A percentile compares a stretch with the other conserved stretches of the same genome.
Conservation (phyloP, 2,113 vertebrate genomes). For the Rhodinocichla rosea region DNA sequence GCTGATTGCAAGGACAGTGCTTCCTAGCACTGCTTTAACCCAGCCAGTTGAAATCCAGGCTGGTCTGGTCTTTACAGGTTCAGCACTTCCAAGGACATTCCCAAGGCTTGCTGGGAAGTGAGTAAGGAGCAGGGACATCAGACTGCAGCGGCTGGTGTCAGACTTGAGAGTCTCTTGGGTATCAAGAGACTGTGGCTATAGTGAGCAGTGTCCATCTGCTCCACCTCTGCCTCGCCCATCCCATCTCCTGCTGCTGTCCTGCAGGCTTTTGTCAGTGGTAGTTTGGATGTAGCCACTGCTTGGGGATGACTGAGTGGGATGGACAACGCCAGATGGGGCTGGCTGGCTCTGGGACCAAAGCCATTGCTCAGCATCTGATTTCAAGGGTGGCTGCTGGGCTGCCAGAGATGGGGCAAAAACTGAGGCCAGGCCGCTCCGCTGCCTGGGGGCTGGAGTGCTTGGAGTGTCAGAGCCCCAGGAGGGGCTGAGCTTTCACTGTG, state of each 20-base stretch:
- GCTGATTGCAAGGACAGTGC: background rate
- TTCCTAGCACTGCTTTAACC: background rate
- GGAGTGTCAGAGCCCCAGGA: background rate
- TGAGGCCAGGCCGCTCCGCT: background rate
- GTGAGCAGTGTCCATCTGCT: background rate
- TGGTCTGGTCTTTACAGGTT: background rate
- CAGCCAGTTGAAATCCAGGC: background rate
- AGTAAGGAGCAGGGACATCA: background rate
- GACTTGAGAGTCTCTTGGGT: background rate
- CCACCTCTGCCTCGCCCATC: background rate
- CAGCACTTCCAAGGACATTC: background rate
- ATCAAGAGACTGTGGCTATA: background rate
- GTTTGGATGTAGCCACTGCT: background rate
- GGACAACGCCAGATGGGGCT: constrained; percentile 24
- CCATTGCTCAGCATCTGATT: constrained; percentile 29
- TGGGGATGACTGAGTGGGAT: background rate
- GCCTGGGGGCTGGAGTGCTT: background rate
- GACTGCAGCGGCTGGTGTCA: background rate
- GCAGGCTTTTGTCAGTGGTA: background rate
- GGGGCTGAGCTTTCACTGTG: background rate
- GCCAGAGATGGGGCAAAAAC: background rate
- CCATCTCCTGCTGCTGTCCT: background rate
- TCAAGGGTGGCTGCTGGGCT: background rate
- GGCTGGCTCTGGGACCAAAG: background rate
- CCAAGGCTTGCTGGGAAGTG: background rate